Percentiles rank a stretch among this genome's conserved stretches.
These are phyloP conservation scores for Brassicogethes aeneus DNA, from an alignment of 2,888 invertebrate genomes.

Conservation along the genomic window DNA sequence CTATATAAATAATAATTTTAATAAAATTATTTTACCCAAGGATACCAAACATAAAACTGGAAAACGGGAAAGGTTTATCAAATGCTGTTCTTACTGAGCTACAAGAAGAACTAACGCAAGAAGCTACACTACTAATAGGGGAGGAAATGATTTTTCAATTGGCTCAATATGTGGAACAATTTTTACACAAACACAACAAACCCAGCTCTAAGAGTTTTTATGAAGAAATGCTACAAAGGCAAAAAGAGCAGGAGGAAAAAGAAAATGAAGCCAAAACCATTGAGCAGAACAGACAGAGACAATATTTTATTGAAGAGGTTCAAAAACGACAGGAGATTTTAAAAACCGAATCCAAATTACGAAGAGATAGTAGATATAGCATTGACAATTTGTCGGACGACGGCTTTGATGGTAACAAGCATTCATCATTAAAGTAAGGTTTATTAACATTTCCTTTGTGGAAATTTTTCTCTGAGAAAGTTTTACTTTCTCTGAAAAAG, in stretches of 20 bases:
- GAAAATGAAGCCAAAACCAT: constrained; percentile 53
- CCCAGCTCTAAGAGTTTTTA: constrained; percentile 77
- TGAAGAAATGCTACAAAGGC: constrained; percentile 78
- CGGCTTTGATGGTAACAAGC: constrained; percentile 31
- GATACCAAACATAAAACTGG: constrained; percentile 58
- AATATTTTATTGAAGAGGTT: constrained; percentile 67
- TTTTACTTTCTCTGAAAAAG: too few species aligned
- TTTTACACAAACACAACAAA: constrained; percentile 71
- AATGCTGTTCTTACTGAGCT: constrained; percentile 56
- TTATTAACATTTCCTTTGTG: neutral
- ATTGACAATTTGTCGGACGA: constrained; percentile 30
- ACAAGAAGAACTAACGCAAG: constrained; percentile 48
- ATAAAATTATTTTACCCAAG: too few species aligned
- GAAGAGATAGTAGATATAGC: constrained; percentile 33
- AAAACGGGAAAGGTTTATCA: constrained; percentile 74
- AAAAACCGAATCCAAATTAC: constrained; percentile 54
- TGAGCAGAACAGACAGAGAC: constrained; percentile 59
- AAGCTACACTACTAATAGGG: constrained; percentile 53
- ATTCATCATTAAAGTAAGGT: constrained; percentile 10
- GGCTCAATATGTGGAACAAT: constrained; percentile 69
- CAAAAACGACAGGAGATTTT: constrained; percentile 69
- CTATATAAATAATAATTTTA: neutral
- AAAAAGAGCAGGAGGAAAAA: constrained; percentile 55
- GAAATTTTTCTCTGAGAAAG: too few species aligned
- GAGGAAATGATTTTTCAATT: constrained; percentile 84